Evolutionary conservation across 2,113 vertebrate genomes (phyloP).

Genomic region (Chascanopsetta lugubris): DNA sequence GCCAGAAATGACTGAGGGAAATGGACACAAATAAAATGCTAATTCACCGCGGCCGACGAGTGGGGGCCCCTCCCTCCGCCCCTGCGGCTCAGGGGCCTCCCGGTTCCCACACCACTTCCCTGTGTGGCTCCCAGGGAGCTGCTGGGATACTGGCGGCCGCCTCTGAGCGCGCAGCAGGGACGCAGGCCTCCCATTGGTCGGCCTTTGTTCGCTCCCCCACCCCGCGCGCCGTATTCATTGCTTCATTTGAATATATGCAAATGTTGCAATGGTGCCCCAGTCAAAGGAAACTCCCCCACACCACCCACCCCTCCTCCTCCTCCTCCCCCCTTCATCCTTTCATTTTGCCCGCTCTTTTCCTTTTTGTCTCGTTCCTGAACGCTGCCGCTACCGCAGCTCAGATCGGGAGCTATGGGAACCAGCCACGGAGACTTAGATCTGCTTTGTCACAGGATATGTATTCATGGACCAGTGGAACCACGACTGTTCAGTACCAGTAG

Average conservation of each 20-base stretch:
- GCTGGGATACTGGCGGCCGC: conserved; percentile 63
- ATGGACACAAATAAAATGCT: conserved; percentile 80
- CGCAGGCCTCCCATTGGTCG: conserved; percentile 66
- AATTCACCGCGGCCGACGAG: conserved; percentile 72
- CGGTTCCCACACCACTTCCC: conserved; percentile 79
- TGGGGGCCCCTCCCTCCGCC: conserved; percentile 66
- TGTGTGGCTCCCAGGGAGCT: conserved; percentile 66
- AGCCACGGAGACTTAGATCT: conserved; percentile 46
- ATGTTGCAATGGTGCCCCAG: conserved; percentile 64
- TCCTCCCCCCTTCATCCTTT: conserved; percentile 34
- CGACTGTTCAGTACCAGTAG: conserved; percentile 63
- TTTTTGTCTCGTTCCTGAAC: conserved; percentile 54
- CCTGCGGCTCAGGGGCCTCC: conserved; percentile 70
- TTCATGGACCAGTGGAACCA: conserved; percentile 48
- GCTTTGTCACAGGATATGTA: conserved; percentile 68
- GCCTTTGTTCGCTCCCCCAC: conserved; percentile 68
- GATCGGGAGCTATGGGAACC: conserved; percentile 69
- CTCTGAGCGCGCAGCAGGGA: conserved; percentile 54
- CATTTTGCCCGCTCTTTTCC: conserved; percentile 62
- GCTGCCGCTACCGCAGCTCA: conserved; percentile 38
- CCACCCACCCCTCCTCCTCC: conserved; percentile 1
- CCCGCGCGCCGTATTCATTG: conserved; percentile 67
- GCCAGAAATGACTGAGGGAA: conserved; percentile 74
- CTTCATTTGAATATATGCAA: conserved; percentile 84
- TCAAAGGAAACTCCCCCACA: conserved; percentile 68